Conservation (phyloP, 2,797 vertebrate species). For the Enteromius viviparus region DNA sequence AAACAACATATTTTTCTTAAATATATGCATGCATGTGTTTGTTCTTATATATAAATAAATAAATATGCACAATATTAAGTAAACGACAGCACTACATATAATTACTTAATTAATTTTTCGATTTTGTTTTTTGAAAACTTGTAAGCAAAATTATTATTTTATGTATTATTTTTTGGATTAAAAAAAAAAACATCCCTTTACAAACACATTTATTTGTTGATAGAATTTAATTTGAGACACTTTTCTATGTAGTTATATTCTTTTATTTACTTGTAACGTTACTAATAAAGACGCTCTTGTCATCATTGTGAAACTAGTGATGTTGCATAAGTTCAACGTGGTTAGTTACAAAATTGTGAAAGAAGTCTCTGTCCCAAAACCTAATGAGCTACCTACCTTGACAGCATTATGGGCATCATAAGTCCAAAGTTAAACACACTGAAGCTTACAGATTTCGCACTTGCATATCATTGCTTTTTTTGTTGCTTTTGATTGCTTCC, state of each 20-base stretch:
- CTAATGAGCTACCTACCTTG: not conserved
- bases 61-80: too few relatives aligned
- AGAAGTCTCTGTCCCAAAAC: not conserved
- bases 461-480: too few relatives aligned
- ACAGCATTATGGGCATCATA: not conserved
- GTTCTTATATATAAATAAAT: too few relatives aligned
- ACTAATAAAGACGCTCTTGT: not conserved
- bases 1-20: too few relatives aligned
- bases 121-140: not conserved
- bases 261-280: not conserved
- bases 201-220: not conserved
- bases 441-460: not conserved
- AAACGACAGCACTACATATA: too few relatives aligned
- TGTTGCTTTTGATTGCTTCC: too few relatives aligned
- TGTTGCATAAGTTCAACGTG: slow-evolving; percentile 49
- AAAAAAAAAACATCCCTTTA: not conserved
- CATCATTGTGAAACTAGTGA: not conserved
- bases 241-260: not conserved
- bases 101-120: not conserved
- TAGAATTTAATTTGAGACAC: not conserved
- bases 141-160: not conserved
- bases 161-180: not conserved
- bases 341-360: slow-evolving; percentile 47
- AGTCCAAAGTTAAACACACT: not conserved
- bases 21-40: too few relatives aligned